These are phyloP conservation scores for Nesoenas mayeri DNA, from an alignment of 2,113 vertebrate species.

Conservation along the genomic window DNA sequence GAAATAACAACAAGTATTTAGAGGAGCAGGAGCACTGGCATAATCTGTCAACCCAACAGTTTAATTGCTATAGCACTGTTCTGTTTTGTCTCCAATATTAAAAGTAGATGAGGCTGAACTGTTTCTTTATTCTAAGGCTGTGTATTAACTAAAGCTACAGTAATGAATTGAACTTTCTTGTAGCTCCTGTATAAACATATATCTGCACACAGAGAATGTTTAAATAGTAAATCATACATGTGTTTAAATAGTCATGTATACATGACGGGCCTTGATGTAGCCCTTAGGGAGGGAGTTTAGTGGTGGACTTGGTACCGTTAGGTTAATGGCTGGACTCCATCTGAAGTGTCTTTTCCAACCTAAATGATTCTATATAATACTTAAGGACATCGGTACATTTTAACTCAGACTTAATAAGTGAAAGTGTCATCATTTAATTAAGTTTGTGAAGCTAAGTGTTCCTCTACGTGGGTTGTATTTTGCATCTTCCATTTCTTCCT, in stretches of 20 bases:
- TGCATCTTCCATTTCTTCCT: neutral
- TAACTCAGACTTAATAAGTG: neutral
- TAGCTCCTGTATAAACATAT: accelerated
- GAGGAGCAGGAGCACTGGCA: neutral
- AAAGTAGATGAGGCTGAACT: neutral
- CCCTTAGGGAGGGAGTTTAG: neutral
- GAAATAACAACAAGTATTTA: conserved; percentile 14
- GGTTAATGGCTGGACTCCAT: neutral
- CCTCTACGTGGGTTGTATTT: accelerated
- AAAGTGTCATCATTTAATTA: neutral
- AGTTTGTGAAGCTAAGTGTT: neutral
- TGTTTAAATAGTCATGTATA: neutral
- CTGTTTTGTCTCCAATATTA: neutral
- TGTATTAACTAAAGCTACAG: neutral
- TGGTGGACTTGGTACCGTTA: neutral
- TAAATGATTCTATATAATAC: neutral
- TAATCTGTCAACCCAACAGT: neutral
- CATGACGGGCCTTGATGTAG: neutral
- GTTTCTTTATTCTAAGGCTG: neutral
- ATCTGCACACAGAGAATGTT: neutral
- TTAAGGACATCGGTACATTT: neutral
- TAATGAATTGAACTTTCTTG: neutral
- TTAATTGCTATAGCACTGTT: neutral
- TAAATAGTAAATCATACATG: neutral
- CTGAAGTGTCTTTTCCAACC: neutral